Conservation (phyloP, 2,888 invertebrate species). For the Lissocephala sabroskyi region DNA sequence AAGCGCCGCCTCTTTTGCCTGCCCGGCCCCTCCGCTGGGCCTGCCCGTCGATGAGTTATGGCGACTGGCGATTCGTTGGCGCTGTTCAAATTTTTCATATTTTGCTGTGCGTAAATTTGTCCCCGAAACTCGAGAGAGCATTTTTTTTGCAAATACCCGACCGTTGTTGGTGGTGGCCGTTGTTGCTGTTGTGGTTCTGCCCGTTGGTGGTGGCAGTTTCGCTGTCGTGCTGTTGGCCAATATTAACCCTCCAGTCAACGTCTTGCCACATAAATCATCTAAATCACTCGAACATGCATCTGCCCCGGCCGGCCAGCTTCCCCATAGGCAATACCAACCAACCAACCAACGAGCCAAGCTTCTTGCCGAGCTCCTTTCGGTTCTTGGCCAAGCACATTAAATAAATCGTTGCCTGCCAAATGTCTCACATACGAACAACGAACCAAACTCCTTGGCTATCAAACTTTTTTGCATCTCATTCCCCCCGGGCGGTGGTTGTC, state of each 20-base stretch:
- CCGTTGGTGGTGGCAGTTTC: conserved; percentile 8
- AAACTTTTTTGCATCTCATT: conserved; percentile 55
- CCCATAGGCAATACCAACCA: background rate
- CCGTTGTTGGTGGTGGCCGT: conserved; percentile 6
- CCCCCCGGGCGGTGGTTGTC: conserved; percentile 12
- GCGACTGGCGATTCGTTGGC: conserved; percentile 14
- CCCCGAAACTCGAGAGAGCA: conserved; percentile 36
- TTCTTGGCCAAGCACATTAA: conserved; percentile 62
- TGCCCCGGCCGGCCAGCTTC: conserved; percentile 24
- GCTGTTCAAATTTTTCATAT: conserved; percentile 17
- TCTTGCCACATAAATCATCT: conserved; percentile 71
- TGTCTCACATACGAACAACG: conserved; percentile 68
- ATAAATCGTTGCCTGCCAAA: conserved; percentile 72
- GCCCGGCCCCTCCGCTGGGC: background rate
- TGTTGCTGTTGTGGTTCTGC: conserved; percentile 19
- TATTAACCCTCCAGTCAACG: conserved; percentile 65
- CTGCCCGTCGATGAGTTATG: conserved; percentile 42
- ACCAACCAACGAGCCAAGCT: no score
- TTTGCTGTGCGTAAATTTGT: conserved; percentile 43
- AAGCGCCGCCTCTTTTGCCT: conserved; percentile 43
- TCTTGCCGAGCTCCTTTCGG: background rate
- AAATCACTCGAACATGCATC: conserved; percentile 72
- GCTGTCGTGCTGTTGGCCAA: conserved; percentile 34
- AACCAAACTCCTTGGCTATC: conserved; percentile 45
- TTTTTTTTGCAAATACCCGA: background rate